phyloP scores from a whole-genome alignment of 1,140 invertebrate species.

The Zaprionus davidi region DNA sequence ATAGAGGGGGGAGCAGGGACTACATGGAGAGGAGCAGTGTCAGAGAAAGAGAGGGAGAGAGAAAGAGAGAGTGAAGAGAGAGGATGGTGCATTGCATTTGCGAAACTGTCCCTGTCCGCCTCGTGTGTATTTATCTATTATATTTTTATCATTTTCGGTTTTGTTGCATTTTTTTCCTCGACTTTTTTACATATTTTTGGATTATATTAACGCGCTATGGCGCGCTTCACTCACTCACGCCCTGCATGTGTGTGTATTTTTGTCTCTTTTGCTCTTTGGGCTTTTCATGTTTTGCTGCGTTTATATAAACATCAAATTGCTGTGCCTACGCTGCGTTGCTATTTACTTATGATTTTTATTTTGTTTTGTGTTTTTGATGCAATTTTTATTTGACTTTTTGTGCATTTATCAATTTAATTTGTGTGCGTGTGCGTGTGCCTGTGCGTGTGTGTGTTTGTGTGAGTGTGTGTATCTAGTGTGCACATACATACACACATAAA shows the following conservation, averaged over 20 bases:
- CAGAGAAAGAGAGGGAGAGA: not conserved
- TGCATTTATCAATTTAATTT: constrained; percentile 71
- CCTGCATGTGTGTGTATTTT: constrained; percentile 8
- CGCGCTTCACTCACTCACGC: not conserved
- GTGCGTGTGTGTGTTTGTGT: constrained; percentile 10
- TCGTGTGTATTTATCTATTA: constrained; percentile 3
- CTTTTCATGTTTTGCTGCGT: constrained; percentile 16
- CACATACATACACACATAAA: constrained; percentile 29
- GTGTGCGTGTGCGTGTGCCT: not conserved
- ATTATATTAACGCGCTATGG: constrained; percentile 11
- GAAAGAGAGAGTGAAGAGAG: not conserved
- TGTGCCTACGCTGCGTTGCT: constrained; percentile 63
- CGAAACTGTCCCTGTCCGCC: not conserved
- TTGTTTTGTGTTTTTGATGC: constrained; percentile 34
- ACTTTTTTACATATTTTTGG: constrained; percentile 5
- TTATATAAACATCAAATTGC: constrained; percentile 76
- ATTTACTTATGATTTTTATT: constrained; percentile 68
- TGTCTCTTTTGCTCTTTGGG: constrained; percentile 5
- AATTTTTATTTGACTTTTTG: constrained; percentile 54
- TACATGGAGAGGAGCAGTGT: not conserved
- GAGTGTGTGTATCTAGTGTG: not conserved
- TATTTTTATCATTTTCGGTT: constrained; percentile 7
- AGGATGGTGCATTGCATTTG: not conserved
- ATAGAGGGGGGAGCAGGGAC: not conserved
- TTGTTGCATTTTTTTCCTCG: not conserved